A percentile compares a stretch with the other conserved stretches of the same genome.
phyloP scores from a whole-genome alignment of 2,888 invertebrate genomes.

The Dyspetes luteomarginatus region DNA sequence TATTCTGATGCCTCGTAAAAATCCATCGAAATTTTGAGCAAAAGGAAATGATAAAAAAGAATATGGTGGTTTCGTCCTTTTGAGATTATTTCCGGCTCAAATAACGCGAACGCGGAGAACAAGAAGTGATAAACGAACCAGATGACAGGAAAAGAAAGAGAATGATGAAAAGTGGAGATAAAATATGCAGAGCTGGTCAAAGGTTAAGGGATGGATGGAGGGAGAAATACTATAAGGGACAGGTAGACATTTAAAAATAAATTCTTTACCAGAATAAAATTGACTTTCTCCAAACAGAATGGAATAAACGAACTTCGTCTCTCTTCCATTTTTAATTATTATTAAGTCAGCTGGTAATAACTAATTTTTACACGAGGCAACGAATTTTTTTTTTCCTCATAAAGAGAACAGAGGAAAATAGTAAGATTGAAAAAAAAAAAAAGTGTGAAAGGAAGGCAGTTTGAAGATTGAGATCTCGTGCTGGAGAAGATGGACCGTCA shows the following conservation, averaged over 20 bases:
- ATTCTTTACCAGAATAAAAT: no score
- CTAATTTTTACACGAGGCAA: background rate
- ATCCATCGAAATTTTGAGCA: background rate
- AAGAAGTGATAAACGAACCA: no score
- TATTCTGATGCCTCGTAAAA: background rate
- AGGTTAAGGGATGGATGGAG: no score
- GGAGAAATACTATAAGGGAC: no score
- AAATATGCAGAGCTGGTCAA: no score
- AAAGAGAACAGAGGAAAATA: background rate
- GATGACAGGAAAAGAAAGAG: no score
- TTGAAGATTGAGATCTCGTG: conserved; percentile 12
- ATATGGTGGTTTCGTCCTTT: conserved; percentile 12
- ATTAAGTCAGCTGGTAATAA: background rate
- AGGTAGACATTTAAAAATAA: no score
- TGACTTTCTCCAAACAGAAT: no score
- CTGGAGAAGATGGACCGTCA: conserved; percentile 33
- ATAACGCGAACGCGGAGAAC: no score
- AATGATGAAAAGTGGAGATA: no score
- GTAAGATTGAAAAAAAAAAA: conserved; percentile 9
- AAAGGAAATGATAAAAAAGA: background rate
- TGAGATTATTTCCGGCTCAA: no score
- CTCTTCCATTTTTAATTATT: background rate
- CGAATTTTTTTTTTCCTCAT: background rate
- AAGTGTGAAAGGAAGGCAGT: conserved; percentile 35
- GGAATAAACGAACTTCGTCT: background rate